These are phyloP conservation scores for Valencia hispanica DNA, from an alignment of 2,797 vertebrate genomes.

Conservation along the genomic window DNA sequence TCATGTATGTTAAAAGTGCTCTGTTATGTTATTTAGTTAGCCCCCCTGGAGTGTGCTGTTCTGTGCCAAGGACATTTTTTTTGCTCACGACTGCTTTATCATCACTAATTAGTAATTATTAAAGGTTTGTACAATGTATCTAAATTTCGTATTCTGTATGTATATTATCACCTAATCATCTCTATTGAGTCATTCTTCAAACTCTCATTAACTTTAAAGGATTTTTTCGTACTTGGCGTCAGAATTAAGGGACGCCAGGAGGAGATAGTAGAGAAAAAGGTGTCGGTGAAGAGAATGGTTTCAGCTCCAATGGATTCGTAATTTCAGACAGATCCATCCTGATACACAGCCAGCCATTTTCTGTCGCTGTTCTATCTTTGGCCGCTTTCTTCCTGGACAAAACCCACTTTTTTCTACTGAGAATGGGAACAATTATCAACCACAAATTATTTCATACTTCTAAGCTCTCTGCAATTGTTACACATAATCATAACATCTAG, in stretches of 20 bases:
- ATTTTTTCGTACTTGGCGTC: constrained; percentile 22
- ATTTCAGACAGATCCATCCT: constrained; percentile 13
- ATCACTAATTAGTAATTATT: constrained; percentile 57
- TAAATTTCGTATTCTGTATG: constrained; percentile 43
- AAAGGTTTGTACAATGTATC: constrained; percentile 46
- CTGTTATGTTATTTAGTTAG: constrained; percentile 47
- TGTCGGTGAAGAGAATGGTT: constrained; percentile 15
- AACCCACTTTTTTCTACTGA: background rate
- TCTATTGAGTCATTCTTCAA: constrained; percentile 61
- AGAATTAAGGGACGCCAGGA: constrained; percentile 26
- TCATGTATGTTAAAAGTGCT: constrained; percentile 37
- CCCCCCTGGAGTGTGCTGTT: constrained; percentile 26
- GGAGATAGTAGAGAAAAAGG: constrained; percentile 18
- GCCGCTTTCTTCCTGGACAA: background rate
- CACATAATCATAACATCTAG: background rate
- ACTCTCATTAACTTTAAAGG: constrained; percentile 66
- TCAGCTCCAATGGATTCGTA: constrained; percentile 2
- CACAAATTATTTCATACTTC: background rate
- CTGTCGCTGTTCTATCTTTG: background rate
- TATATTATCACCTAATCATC: constrained; percentile 62
- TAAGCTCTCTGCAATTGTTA: background rate
- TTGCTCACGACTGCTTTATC: constrained; percentile 58
- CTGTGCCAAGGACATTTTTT: constrained; percentile 48
- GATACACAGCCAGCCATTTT: background rate
- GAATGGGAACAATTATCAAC: background rate